These are phyloP conservation scores for Anadara kagoshimensis DNA, from an alignment of 1,140 invertebrate species.

Conservation along the genomic window DNA sequence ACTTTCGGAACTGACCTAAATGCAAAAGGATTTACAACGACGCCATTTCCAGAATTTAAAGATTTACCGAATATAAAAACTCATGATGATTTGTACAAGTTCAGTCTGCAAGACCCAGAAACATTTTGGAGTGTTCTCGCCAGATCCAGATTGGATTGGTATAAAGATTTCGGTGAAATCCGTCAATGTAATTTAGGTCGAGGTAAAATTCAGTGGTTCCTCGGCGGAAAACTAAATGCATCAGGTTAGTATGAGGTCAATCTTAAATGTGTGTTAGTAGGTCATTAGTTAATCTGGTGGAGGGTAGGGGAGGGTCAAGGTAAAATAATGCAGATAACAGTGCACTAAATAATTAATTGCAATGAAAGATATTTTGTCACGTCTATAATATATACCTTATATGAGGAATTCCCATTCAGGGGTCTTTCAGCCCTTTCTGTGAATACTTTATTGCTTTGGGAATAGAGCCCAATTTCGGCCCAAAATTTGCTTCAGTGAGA, in stretches of 20 bases:
- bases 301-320: neutral
- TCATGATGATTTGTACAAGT: conserved; percentile 65
- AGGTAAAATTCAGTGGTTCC: conserved; percentile 71
- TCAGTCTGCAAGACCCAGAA: conserved; percentile 72
- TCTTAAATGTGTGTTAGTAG: neutral
- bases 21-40: conserved; percentile 44
- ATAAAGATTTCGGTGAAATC: conserved; percentile 71
- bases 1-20: no score
- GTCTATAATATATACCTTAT: no score
- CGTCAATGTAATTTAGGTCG: conserved; percentile 72
- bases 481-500: no score
- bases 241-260: conserved; percentile 69
- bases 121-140: conserved; percentile 76
- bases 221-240: conserved; percentile 75
- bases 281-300: neutral
- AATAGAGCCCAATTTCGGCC: no score
- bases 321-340: neutral
- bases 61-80: conserved; percentile 40
- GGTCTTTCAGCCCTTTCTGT: neutral
- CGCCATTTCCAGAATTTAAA: conserved; percentile 65
- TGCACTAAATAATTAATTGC: no score
- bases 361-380: no score
- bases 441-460: no score
- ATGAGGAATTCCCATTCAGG: neutral
- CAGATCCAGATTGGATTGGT: conserved; percentile 73